Percentiles rank a stretch among this genome's conserved stretches.
Evolutionary conservation across 2,113 vertebrate genomes (phyloP).

Genomic region (Neolamprologus ventralis): DNA sequence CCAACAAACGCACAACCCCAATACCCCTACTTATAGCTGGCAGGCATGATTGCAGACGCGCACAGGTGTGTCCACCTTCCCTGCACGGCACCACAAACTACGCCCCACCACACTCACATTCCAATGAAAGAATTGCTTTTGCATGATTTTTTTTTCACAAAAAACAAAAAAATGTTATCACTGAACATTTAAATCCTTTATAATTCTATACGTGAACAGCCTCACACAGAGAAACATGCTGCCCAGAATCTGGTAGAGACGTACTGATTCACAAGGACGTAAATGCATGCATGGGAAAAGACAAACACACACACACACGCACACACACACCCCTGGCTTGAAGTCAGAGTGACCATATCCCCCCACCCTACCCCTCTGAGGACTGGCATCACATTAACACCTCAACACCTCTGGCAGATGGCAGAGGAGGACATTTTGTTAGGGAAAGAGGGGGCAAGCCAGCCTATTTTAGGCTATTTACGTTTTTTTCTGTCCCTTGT

Average conservation of each 20-base stretch:
- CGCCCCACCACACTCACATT: not conserved
- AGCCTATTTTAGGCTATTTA: not conserved
- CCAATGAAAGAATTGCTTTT: not conserved
- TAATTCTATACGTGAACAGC: not conserved
- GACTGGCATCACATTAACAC: conserved; percentile 37
- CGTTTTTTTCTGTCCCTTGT: not conserved
- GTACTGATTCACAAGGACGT: not conserved
- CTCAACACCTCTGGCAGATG: conserved; percentile 26
- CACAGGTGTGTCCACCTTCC: not conserved
- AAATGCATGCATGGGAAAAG: not conserved
- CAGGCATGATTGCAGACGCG: not conserved
- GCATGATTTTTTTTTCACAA: not conserved
- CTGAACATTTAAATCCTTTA: not conserved
- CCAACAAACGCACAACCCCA: not conserved
- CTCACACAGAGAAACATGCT: not conserved
- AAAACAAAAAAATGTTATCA: not conserved
- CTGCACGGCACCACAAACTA: not conserved
- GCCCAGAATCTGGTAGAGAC: not conserved
- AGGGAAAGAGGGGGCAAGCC: not conserved
- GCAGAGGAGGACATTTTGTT: not conserved
- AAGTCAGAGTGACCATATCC: conserved; percentile 1
- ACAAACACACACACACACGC: not conserved
- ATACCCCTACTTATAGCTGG: not conserved
- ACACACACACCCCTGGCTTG: not conserved
- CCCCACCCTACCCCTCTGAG: not conserved